Base-by-base conservation (phyloP, 1,140 invertebrate genomes). In the Lamellibrachia luymesi region DNA sequence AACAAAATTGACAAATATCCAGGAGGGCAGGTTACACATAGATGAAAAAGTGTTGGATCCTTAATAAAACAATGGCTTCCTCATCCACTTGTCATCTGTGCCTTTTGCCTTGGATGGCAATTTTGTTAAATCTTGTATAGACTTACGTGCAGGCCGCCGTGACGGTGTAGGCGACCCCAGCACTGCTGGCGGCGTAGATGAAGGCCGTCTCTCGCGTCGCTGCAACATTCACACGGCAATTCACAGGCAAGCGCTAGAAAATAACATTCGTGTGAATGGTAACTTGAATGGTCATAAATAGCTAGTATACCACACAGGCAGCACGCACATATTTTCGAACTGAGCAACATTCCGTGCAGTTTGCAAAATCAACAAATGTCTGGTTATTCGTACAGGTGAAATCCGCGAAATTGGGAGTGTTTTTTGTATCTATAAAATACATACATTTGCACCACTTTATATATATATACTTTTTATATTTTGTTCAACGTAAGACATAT, bases 191-290 rank as follows among this genome's bases (percentile, higher is more conserved):
- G 64, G 97, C 97, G 95, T 97, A 97, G 90, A 98, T 97, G 95
- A 97, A 98, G 1, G 97, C 97, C 7, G 97, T 97, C 95, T 98
- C 97, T 94, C 97, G 97, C 94, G 97, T 97, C 27, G 97, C 97
- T 97, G 95, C n/a, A 96, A 94, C 49, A 94, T 90, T 91, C 56
- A 8, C 6, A 80, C 64, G 13, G 17, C 25, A 80, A 80, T 80
- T 80, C 4, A 80, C 17, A 80, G 64, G 64, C 93, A 91, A 92
- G 93, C 0, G 94, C 94, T 17, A 94, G 50, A 92, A 38, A 80
- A 80, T 80, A 10, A 80, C 25, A 4, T 10, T 4, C 64, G 64
- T 80, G 64, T 17, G 64, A 80, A 80, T 17, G 64, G 64, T 80
- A 80, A 4, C 8, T 80, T 80, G 17, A 80, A 80, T 80, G 64